Evolutionary conservation across 2,113 vertebrate genomes (phyloP), one percentile per base, ranked within the genome.

Genomic region (Hepsetus odoe): DNA sequence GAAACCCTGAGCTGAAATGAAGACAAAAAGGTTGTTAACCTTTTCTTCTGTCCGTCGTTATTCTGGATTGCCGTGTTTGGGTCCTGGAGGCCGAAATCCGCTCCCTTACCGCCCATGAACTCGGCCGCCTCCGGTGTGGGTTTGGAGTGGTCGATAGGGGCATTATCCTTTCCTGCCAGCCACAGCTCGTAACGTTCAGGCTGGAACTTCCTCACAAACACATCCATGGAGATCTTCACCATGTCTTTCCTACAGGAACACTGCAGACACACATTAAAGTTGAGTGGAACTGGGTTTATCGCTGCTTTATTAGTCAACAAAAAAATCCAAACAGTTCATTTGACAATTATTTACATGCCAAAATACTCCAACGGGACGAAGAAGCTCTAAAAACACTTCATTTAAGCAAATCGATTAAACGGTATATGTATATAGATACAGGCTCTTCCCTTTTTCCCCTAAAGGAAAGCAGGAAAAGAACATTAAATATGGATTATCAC

Each of bases 141-240:
- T 85, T 94, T 94, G 74, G 93, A 88, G 64, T 99, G 98, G 88
- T 99, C 96, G 16, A 98, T 97, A 42, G 92, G 87, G 10, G 91
- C 80, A 51, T 89, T 90, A 4, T 99, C 98, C 81, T 98, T 98
- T 40, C 98, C 97, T 0, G 95, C 90, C 90, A 97, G 94, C 98
- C 98, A 99, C 22, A 96, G 91, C 83, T 96, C 96, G 86, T 99
- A 99, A 30, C 95, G 95, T 32, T 98, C 95, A 0, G 97, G 96
- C 86, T 99, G 98, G 86, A 95, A 99, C 85, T 96, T 97, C 81
- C 90, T 93, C 74, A 99, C 98, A 76, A 99, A 99, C 62, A 96
- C 95, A 4, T 99, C 98, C 97, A 99, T 99, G 72, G 97, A 97
- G 80, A 99, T 99, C 91, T 98, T 99, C 85, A 99, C 98, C 94